Percentiles rank a stretch among this genome's conserved stretches.
These are phyloP conservation scores for Ornithoptera priamus DNA, from an alignment of 2,888 invertebrate species.

Conservation along the genomic window DNA sequence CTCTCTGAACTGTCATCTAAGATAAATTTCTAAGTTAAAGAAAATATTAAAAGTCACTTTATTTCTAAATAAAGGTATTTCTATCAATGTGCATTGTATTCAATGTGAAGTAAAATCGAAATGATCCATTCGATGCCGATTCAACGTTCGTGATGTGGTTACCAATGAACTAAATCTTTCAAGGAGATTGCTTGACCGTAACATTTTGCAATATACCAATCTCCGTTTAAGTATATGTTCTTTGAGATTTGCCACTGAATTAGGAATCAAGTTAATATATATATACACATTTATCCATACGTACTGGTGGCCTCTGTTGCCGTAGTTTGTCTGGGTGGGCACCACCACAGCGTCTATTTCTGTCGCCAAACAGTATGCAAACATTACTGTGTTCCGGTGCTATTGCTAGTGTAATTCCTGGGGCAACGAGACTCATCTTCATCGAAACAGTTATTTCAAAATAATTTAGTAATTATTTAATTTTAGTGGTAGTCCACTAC, in stretches of 20 bases:
- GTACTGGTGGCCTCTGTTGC: no score
- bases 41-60: neutral
- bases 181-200: constrained; percentile 5
- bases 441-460: no score
- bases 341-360: neutral
- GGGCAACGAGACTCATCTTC: no score
- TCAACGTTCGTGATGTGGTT: constrained; percentile 1
- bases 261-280: no score
- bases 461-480: no score
- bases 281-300: no score
- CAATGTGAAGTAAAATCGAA: neutral
- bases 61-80: neutral
- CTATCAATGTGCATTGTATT: neutral
- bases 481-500: no score
- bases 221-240: neutral
- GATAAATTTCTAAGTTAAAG: no score
- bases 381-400: no score
- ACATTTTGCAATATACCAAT: neutral
- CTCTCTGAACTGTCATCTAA: no score
- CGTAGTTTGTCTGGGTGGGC: no score
- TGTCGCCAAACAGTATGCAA: neutral
- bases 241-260: neutral
- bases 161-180: neutral
- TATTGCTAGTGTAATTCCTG: no score
- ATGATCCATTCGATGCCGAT: constrained; percentile 1